phyloP scores from a whole-genome alignment of 1,140 invertebrate species.

The Helicoverpa zea region DNA sequence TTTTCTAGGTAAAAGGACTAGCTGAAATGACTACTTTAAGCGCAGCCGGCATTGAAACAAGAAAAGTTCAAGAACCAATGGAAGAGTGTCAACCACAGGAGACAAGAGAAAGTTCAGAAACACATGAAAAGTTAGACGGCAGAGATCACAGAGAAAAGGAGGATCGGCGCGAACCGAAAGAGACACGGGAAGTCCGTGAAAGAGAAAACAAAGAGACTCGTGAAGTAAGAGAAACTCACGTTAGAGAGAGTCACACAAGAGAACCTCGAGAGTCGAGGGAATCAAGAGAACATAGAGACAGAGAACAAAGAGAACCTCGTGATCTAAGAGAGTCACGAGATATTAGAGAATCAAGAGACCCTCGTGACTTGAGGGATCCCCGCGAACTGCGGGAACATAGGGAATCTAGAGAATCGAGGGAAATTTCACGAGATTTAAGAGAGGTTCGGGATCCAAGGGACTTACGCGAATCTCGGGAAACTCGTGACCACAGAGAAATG shows the following conservation, averaged over 20 bases:
- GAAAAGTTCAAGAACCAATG: conserved; percentile 82
- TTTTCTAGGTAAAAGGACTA: conserved; percentile 92
- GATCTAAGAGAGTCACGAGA: conserved; percentile 70
- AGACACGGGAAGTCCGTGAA: conserved; percentile 67
- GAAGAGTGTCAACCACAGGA: conserved; percentile 80
- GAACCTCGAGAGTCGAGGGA: conserved; percentile 71
- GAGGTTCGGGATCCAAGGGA: conserved; percentile 72
- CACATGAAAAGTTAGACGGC: conserved; percentile 71
- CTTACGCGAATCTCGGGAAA: conserved; percentile 69
- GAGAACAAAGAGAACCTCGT: conserved; percentile 65
- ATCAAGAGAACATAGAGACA: conserved; percentile 67
- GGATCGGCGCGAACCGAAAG: conserved; percentile 74
- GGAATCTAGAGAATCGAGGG: conserved; percentile 65
- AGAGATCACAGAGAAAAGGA: conserved; percentile 76
- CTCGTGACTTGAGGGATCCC: conserved; percentile 66
- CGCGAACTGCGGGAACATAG: conserved; percentile 66
- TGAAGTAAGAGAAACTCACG: conserved; percentile 64
- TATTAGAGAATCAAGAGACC: conserved; percentile 69
- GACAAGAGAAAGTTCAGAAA: conserved; percentile 69
- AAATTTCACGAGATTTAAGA: conserved; percentile 66
- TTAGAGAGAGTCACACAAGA: conserved; percentile 70
- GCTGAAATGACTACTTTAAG: conserved; percentile 96
- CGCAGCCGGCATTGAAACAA: conserved; percentile 84
- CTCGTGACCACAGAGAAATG: conserved; percentile 71
- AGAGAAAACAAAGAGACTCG: conserved; percentile 73